Percentiles rank a stretch among this genome's conserved stretches.
phyloP scores from a whole-genome alignment of 2,888 invertebrate species.

The Eudemis profundana region DNA sequence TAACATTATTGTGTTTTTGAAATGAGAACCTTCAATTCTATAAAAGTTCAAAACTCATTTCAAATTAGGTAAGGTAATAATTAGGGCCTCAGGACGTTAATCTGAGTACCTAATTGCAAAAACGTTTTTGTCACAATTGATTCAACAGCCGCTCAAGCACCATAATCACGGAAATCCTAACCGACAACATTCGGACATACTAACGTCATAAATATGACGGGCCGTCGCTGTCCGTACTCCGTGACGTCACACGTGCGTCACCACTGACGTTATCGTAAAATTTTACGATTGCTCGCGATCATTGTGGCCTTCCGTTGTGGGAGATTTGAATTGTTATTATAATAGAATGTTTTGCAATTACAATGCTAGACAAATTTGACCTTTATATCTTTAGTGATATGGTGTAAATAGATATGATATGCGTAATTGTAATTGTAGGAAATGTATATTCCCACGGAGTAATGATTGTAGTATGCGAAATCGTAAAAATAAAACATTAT shows the following conservation, averaged over 20 bases:
- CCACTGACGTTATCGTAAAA: slow-evolving; percentile 74
- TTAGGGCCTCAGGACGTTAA: no score
- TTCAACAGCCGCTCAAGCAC: slow-evolving; percentile 6
- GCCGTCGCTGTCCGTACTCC: slow-evolving; percentile 63
- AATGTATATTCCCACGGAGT: slow-evolving; percentile 24
- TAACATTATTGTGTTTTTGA: no score
- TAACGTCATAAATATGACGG: slow-evolving; percentile 73
- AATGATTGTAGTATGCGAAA: slow-evolving; percentile 2
- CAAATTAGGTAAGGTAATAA: no score
- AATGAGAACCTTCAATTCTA: no score
- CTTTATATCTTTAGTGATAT: slow-evolving; percentile 13
- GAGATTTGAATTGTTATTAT: slow-evolving; percentile 39
- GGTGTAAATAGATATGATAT: slow-evolving; percentile 1
- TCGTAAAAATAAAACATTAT: not conserved
- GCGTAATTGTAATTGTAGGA: slow-evolving; percentile 15
- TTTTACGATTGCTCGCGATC: slow-evolving; percentile 73
- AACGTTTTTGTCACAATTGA: slow-evolving; percentile 21
- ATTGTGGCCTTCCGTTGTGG: slow-evolving; percentile 52
- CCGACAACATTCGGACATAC: slow-evolving; percentile 27
- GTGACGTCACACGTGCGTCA: slow-evolving; percentile 69
- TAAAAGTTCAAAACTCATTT: no score
- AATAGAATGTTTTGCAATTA: slow-evolving; percentile 21
- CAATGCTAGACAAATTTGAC: slow-evolving; percentile 7
- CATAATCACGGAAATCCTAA: slow-evolving; percentile 24
- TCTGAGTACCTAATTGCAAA: not conserved